These are phyloP conservation scores for Fratercula arctica DNA, from an alignment of 2,797 vertebrate species.

Conservation along the genomic window DNA sequence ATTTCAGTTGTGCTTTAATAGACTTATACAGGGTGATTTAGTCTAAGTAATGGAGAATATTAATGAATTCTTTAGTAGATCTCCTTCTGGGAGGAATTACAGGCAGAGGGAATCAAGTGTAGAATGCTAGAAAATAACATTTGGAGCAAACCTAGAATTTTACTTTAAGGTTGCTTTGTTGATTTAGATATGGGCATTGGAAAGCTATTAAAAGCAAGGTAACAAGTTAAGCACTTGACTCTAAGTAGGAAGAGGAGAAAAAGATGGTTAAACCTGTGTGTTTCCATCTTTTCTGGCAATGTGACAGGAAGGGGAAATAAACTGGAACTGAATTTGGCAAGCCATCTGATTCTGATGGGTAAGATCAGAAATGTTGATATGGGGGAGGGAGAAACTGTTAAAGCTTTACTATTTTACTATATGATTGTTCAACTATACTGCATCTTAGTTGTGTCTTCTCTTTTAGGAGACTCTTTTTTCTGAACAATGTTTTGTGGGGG, in stretches of 20 bases:
- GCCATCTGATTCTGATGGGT: not conserved
- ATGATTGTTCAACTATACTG: not conserved
- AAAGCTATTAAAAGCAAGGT: not conserved
- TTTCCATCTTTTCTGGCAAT: not conserved
- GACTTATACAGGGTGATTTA: not conserved
- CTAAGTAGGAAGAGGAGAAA: not conserved
- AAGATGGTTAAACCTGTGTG: not conserved
- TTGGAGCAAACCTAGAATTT: not conserved
- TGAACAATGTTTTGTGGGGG: not conserved
- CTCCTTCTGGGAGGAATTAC: not conserved
- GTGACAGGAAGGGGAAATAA: not conserved
- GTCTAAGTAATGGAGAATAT: not conserved
- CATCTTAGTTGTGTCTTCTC: not conserved
- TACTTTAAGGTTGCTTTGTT: not conserved
- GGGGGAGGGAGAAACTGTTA: not conserved
- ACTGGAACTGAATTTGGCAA: not conserved
- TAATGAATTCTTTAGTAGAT: not conserved
- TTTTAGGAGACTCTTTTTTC: not conserved
- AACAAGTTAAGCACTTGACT: not conserved
- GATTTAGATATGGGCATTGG: not conserved
- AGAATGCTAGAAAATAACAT: not conserved
- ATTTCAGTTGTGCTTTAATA: not conserved
- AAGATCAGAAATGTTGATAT: not conserved
- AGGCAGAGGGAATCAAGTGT: not conserved
- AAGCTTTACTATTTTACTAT: not conserved